Conservation (phyloP, 1,140 invertebrate genomes). For the Hyles euphorbiae region DNA sequence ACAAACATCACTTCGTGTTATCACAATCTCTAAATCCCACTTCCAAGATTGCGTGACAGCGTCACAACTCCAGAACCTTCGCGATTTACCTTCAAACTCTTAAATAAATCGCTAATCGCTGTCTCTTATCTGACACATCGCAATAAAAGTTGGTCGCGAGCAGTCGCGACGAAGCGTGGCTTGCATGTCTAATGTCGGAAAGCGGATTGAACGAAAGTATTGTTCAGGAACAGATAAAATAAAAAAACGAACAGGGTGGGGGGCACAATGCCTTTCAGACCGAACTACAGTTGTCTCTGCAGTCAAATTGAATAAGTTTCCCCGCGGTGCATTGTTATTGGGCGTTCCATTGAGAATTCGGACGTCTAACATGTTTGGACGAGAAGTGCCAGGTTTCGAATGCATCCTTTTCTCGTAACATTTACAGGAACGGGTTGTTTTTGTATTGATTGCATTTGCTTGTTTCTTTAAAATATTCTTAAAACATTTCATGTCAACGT, state of each 20-base stretch:
- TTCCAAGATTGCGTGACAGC: too few species aligned
- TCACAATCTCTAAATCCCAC: too few species aligned
- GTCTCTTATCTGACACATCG: conserved; percentile 24
- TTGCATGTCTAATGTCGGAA: conserved; percentile 50
- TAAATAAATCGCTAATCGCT: conserved; percentile 22
- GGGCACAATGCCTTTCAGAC: conserved; percentile 60
- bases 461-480: too few species aligned
- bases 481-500: too few species aligned
- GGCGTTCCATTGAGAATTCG: conserved; percentile 49
- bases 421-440: background rate
- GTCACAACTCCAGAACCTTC: background rate
- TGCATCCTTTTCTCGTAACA: background rate
- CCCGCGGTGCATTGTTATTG: conserved; percentile 57
- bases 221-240: conserved; percentile 54
- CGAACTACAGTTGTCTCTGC: conserved; percentile 61
- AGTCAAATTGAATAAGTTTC: conserved; percentile 69
- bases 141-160: conserved; percentile 34
- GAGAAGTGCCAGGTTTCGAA: conserved; percentile 9
- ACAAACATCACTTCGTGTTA: too few species aligned
- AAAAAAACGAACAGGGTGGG: conserved; percentile 40
- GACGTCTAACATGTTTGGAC: conserved; percentile 40
- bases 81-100: background rate
- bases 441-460: too few species aligned
- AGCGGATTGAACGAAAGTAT: conserved; percentile 60
- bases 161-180: conserved; percentile 48